phyloP scores from a whole-genome alignment of 2,888 invertebrate genomes.

The Ennomos quercinarius region DNA sequence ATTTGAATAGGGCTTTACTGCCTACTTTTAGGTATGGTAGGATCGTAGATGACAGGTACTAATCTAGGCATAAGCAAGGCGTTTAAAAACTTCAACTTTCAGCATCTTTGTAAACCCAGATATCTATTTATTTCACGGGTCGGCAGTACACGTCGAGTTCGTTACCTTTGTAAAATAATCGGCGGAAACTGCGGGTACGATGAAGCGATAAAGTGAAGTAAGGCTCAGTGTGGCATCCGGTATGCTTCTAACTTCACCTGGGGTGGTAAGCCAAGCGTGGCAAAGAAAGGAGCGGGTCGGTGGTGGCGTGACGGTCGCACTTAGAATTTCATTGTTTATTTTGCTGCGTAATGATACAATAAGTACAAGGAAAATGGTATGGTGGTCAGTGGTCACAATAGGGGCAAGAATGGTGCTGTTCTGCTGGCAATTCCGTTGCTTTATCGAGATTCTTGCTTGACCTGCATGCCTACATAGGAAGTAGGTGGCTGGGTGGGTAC shows the following conservation, averaged over 20 bases:
- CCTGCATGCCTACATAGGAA: too few relatives aligned
- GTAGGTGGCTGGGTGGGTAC: too few relatives aligned
- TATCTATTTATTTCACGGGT: constrained; percentile 59
- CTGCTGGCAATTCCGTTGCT: background rate
- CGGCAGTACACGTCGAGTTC: constrained; percentile 65
- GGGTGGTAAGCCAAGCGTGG: constrained; percentile 75
- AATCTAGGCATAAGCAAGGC: too few relatives aligned
- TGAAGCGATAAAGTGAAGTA: constrained; percentile 55
- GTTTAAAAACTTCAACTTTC: background rate
- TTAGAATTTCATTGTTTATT: constrained; percentile 28
- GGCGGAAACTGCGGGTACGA: constrained; percentile 60
- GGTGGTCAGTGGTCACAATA: constrained; percentile 2
- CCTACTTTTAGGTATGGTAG: too few relatives aligned
- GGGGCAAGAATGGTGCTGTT: background rate
- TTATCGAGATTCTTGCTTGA: too few relatives aligned
- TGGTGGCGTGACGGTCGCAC: constrained; percentile 38
- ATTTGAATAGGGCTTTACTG: too few relatives aligned
- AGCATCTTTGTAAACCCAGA: constrained; percentile 18
- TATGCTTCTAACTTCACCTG: constrained; percentile 29
- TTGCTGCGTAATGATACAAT: constrained; percentile 10
- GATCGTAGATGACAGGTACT: too few relatives aligned
- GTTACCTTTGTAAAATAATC: constrained; percentile 67
- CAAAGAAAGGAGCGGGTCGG: constrained; percentile 45
- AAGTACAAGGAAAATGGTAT: background rate
- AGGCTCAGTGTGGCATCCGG: constrained; percentile 20